Base-by-base conservation (phyloP, 2,888 invertebrate species). In the Ferrisia virgata region DNA sequence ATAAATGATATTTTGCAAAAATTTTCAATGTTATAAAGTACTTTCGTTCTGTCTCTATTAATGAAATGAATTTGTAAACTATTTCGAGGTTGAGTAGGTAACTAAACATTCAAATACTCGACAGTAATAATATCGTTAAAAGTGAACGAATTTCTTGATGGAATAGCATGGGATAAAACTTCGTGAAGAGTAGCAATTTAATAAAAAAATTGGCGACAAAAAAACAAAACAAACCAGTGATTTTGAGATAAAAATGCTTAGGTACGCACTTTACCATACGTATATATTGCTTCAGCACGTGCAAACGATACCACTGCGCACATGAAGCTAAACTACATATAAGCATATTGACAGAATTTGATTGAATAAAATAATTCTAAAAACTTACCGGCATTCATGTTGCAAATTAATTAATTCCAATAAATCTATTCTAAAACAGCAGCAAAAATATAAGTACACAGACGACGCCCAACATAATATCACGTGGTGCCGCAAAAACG, bases 401-500 rank as follows among this genome's bases (percentile, higher is more conserved):
- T 76, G 2, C 31, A 18, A 18, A n/a, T n/a, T 36, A 69, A 69
- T 36, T 76, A 36, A 76, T 36, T 33, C 18, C 18, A n/a, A 76
- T 36, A 28, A 76, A 76, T 76, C 33, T 36, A 3, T 4, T 18
- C 33, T 76, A 22, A 76, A 3, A 76, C 31, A 18, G 18, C 36
- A 36, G 53, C 22, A 1, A 53, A 53, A 22, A 53, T 53, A n/a
- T n/a, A n/a, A n/a, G 22, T 53, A 53, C 53, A 22, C 13, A 40
- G 64, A 18, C 18, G 72, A 76, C 72, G 72, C 72, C 72, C 72
- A 36, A 22, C 18, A 36, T n/a, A 76, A 76, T 15, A 25, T 76
- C 72, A 76, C 72, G 72, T 76, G 72, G 72, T 36, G 33, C 18
- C 18, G 33, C 72, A 76, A 76, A 76, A 76, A 36, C 36, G 72